A percentile compares a stretch with the other conserved stretches of the same genome.
These are phyloP conservation scores for Acrocephalus scirpaceus DNA, from an alignment of 2,797 vertebrate genomes.

Conservation along the genomic window DNA sequence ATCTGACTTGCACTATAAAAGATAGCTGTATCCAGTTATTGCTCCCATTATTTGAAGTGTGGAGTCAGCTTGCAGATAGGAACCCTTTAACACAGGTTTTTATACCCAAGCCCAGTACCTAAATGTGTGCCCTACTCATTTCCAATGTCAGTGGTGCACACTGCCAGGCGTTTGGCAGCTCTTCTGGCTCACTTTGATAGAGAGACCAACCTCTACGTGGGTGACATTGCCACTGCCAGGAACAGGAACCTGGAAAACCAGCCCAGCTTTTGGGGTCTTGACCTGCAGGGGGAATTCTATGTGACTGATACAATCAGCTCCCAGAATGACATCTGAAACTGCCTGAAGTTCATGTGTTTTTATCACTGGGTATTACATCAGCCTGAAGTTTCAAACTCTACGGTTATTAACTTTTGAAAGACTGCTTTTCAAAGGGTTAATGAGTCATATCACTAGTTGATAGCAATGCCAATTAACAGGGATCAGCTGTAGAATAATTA, in stretches of 20 bases:
- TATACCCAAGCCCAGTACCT: not conserved
- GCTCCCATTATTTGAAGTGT: not conserved
- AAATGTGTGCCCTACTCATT: not conserved
- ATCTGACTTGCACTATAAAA: not conserved
- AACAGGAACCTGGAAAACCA: not conserved
- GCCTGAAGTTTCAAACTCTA: not conserved
- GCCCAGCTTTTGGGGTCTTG: not conserved
- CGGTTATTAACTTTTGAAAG: conserved; percentile 3
- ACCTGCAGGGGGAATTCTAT: not conserved
- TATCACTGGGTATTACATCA: not conserved
- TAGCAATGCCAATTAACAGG: conserved; percentile 13
- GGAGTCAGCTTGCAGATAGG: not conserved
- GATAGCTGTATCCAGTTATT: not conserved
- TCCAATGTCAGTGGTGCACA: not conserved
- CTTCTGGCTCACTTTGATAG: not conserved
- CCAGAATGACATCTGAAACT: not conserved
- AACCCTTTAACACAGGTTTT: not conserved
- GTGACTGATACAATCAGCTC: not conserved
- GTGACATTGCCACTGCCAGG: not conserved
- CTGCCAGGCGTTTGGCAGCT: not conserved
- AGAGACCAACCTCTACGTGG: not conserved
- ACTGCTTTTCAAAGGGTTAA: conserved; percentile 38
- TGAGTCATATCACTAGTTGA: conserved; percentile 34
- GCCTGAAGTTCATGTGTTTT: not conserved
- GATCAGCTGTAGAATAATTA: conserved; percentile 50